Evolutionary conservation across 2,888 invertebrate species (phyloP), one percentile per base, ranked within the genome.

Genomic region (Scelioninae gen. 1): DNA sequence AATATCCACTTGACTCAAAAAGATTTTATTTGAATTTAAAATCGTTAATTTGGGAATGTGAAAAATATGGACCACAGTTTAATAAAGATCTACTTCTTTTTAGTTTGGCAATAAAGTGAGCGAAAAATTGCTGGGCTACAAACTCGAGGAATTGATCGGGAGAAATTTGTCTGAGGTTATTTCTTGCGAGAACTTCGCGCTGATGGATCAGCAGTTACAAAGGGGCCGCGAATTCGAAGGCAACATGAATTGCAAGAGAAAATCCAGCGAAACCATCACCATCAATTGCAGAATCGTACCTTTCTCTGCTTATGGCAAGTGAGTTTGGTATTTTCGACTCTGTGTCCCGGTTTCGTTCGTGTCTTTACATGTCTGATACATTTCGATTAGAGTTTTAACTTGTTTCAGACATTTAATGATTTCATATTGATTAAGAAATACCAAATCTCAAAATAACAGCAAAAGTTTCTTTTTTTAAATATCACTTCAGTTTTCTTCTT

Each of bases 61-160:
- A 34, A 34, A 15, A n/a, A 66, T 23, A 45, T 49, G 13, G 16
- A n/a, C 1, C 9, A 16, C 29, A 58, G 9, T 62, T 9, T 0
- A 38, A 63, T 38, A 45, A 56, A 9, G 13, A 58, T 47, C 16
- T 15, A 11, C n/a, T 40, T 85, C 68, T 34, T 92, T 93, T 56
- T 94, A 98, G 96, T 96, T 97, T 91, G 95, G 97, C 86, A 98
- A 98, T 93, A 95, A 96, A 89, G 95, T 97, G 23, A 96, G 96
- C 92, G 97, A 97, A 93, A 95, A 96, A 83, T 93, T 96, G 85
- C 94, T 98, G 84, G 97, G 98, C 47, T 95, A 94, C 92, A 94
- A 94, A 86, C 93, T 93, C 86, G 95, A 95, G 65, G 95, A 96
- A 83, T 92, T 95, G 34, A 87, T 94, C 23, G 95, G 95, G 11